Base-by-base conservation (phyloP, 2,888 invertebrate species). In the Clusia tigrina region DNA sequence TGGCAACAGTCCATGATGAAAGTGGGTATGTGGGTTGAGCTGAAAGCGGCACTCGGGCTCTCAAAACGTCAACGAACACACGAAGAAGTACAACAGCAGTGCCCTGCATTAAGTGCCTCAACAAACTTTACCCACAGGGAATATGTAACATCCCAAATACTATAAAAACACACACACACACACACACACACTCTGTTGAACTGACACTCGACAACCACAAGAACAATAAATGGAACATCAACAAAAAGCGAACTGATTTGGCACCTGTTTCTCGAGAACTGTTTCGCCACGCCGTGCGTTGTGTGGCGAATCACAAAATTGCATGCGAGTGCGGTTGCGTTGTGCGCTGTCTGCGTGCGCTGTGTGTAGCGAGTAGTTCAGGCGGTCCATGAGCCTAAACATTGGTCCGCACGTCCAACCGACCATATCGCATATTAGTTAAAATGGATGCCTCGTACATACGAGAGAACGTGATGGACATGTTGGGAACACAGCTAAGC, bases 391-490 rank as follows among this genome's bases (percentile, higher is more conserved):
- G 42, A 60, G 57, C 25, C 38, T 42, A 18, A 54, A 42, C 42
- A 53, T 54, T 62, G 38, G 22, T 22, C 6, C 42, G 53, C 37
- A 20, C 52, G 17, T 32, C 52, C 46, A 6, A 42, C 42, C 42
- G 54, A 53, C 48, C 60, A 20, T 25, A 38, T 22, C 23, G n/a
- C 57, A 52, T 55, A 46, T 69, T 69, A 72, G 74, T 78, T 78
- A 74, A 74, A 80, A 78, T 80, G 78, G 77, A 78, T 72, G 80
- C 76, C 80, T 78, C 81, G 78, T 78, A 72, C 77, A 78, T 70
- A 71, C 76, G 73, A 75, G 77, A 79, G 81, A 80, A 81, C 82
- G 80, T 80, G 81, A 81, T 81, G 81, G 76, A 80, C 78, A 73
- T 69, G 71, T 70, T 74, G 68, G 71, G 68, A 72, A 71, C 65